These are phyloP conservation scores for Nycteola revayana DNA, from an alignment of 2,888 invertebrate genomes.

Conservation along the genomic window DNA sequence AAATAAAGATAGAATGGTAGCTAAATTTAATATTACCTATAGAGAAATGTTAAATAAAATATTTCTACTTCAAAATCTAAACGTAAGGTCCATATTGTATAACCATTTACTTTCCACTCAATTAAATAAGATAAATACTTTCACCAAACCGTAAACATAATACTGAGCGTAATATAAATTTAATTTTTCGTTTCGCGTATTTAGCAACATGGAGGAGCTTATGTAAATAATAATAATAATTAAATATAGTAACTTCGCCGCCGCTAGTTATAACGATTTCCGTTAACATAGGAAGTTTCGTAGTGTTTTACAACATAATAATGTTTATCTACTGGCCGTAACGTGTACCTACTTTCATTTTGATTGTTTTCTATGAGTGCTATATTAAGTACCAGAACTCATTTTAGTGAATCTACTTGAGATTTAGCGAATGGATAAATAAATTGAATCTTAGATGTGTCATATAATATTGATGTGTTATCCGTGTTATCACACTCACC, in stretches of 20 bases:
- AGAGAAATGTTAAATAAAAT: too few relatives aligned
- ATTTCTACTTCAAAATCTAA: too few relatives aligned
- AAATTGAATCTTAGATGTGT: not conserved
- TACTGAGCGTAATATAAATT: too few relatives aligned
- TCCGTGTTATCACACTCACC: too few relatives aligned
- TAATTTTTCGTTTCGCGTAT: conserved; percentile 2
- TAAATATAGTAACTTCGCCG: conserved; percentile 1
- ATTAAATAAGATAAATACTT: too few relatives aligned
- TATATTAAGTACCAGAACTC: not conserved
- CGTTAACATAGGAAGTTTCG: conserved; percentile 11
- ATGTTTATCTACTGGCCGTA: conserved; percentile 19
- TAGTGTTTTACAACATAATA: conserved; percentile 21
- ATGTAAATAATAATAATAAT: conserved; percentile 19
- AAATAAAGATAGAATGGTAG: too few relatives aligned
- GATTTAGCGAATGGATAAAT: not conserved
- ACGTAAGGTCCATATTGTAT: too few relatives aligned
- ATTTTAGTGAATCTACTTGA: not conserved
- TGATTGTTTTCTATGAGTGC: conserved; percentile 14
- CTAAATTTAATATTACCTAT: too few relatives aligned
- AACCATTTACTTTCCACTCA: too few relatives aligned
- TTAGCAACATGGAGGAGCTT: conserved; percentile 20
- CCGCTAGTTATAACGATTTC: conserved; percentile 8
- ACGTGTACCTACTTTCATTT: conserved; percentile 30
- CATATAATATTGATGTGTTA: too few relatives aligned
- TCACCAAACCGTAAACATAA: too few relatives aligned